phyloP scores from a whole-genome alignment of 2,888 invertebrate species.

The Pyralis farinalis region DNA sequence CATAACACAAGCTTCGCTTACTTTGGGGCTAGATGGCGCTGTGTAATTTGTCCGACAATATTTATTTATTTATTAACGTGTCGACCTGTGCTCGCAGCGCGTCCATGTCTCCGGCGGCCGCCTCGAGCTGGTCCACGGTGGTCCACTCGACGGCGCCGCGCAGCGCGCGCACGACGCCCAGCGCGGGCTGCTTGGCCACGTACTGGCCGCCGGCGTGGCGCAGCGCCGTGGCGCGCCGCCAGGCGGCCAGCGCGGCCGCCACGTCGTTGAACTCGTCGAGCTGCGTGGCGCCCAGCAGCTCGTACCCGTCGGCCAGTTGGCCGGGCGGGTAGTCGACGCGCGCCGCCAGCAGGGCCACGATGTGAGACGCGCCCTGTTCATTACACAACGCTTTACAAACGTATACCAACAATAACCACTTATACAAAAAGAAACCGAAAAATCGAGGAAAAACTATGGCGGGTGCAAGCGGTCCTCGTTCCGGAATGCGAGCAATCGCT shows the following conservation, averaged over 20 bases:
- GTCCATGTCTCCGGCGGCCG: conserved; percentile 89
- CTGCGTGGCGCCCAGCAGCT: conserved; percentile 92
- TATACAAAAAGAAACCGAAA: no score
- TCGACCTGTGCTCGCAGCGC: conserved; percentile 91
- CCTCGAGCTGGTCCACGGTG: conserved; percentile 85
- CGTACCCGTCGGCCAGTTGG: conserved; percentile 91
- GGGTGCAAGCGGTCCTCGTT: no score
- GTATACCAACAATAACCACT: no score
- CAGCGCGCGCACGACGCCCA: conserved; percentile 86
- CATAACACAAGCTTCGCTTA: no score
- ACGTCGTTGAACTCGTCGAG: conserved; percentile 93
- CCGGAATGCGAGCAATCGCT: no score
- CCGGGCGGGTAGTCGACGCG: conserved; percentile 83
- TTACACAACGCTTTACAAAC: no score
- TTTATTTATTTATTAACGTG: no score
- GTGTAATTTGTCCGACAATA: no score
- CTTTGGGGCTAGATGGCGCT: no score
- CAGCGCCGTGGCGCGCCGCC: conserved; percentile 85
- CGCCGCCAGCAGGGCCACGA: conserved; percentile 85
- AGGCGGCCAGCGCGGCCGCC: conserved; percentile 85
- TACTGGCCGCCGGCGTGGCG: conserved; percentile 27
- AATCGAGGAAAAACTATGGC: no score
- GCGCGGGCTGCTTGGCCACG: conserved; percentile 57
- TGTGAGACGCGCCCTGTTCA: conserved; percentile 81
- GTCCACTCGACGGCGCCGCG: conserved; percentile 87